These are phyloP conservation scores for Formica aserva DNA, from an alignment of 2,888 invertebrate species.

Conservation along the genomic window DNA sequence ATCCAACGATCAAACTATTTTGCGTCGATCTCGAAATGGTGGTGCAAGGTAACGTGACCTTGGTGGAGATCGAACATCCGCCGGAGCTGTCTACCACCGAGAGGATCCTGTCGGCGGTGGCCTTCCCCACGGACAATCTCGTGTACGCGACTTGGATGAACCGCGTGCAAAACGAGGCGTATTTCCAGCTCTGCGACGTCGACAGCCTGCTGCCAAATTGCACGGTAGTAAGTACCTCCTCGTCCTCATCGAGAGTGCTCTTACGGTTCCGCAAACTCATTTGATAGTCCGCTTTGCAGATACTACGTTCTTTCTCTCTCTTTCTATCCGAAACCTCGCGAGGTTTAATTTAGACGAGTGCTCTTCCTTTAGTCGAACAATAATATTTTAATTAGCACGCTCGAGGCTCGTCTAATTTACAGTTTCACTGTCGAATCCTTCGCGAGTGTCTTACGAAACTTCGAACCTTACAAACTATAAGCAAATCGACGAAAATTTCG, in stretches of 20 bases:
- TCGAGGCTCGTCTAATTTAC: conserved; percentile 23
- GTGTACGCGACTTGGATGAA: conserved; percentile 95
- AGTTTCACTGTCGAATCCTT: conserved; percentile 22
- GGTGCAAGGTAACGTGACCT: conserved; percentile 77
- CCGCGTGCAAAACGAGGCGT: conserved; percentile 93
- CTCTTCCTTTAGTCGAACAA: conserved; percentile 24
- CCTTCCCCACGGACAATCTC: conserved; percentile 91
- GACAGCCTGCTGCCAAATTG: conserved; percentile 78
- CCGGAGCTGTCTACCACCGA: conserved; percentile 83
- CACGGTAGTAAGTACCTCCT: conserved; percentile 77
- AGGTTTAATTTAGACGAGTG: conserved; percentile 21
- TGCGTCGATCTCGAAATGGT: conserved; percentile 87
- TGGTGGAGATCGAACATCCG: conserved; percentile 84
- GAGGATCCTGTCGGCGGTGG: conserved; percentile 90
- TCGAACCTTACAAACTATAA: conserved; percentile 10
- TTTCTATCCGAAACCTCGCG: neutral
- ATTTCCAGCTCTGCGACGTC: conserved; percentile 89
- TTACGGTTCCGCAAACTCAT: neutral
- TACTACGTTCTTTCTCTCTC: neutral
- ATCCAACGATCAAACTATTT: conserved; percentile 89
- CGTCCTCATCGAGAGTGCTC: conserved; percentile 14
- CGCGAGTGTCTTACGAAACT: neutral
- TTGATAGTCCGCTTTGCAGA: neutral
- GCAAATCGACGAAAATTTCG: conserved; percentile 28
- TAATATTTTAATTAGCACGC: conserved; percentile 51